These are phyloP conservation scores for Rhysida immarginata DNA, from an alignment of 1,140 invertebrate genomes.

Conservation along the genomic window DNA sequence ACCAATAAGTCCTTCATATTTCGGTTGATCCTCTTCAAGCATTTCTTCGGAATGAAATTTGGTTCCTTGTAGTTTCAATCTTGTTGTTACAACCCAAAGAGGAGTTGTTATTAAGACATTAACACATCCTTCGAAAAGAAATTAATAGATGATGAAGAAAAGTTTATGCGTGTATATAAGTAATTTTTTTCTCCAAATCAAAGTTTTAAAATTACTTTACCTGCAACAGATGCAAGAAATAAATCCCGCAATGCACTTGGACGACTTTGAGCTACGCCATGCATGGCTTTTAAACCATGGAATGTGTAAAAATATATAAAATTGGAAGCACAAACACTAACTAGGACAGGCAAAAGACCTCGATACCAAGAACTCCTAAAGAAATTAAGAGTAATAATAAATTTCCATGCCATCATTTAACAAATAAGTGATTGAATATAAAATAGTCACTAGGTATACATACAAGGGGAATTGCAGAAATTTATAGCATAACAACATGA, in stretches of 20 bases:
- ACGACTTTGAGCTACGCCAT: constrained; percentile 26
- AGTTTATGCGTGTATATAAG: neutral
- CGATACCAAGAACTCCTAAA: constrained; percentile 51
- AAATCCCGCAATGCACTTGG: constrained; percentile 53
- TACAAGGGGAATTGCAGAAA: too few relatives aligned
- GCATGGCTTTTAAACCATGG: constrained; percentile 56
- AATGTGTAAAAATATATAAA: constrained; percentile 89
- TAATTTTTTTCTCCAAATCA: neutral
- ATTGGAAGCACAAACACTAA: constrained; percentile 69
- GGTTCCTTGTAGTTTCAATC: constrained; percentile 56
- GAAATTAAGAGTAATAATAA: too few relatives aligned
- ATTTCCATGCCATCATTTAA: too few relatives aligned
- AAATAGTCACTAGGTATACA: too few relatives aligned
- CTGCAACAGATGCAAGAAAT: constrained; percentile 60
- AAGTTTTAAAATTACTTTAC: too few relatives aligned
- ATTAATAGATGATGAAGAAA: neutral
- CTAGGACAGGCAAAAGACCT: constrained; percentile 62
- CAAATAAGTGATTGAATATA: too few relatives aligned
- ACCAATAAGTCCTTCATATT: constrained; percentile 39
- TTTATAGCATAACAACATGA: too few relatives aligned
- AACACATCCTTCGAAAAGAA: constrained; percentile 40
- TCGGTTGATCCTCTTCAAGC: constrained; percentile 13
- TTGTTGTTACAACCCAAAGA: constrained; percentile 78
- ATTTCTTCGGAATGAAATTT: constrained; percentile 22
- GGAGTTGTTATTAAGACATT: constrained; percentile 75